Evolutionary conservation across 1,140 invertebrate genomes (phyloP), one percentile per base, ranked within the genome.

Genomic region (Lysiphlebus fabarum): DNA sequence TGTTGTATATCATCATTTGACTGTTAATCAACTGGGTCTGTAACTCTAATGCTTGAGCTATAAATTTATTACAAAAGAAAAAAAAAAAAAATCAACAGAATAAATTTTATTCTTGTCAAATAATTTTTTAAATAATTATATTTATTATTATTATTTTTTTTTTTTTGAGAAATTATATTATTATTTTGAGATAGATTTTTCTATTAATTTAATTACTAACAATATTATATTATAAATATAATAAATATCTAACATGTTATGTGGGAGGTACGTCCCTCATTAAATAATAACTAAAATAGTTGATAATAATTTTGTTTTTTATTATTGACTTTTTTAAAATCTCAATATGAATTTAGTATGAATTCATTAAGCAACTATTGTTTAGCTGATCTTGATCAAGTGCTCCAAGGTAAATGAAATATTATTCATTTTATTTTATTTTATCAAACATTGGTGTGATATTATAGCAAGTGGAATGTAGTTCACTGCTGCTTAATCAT

Each of bases 211-310:
- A n/a, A n/a, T n/a, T n/a, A 72, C 67, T 67, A 59, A 56, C 58
- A 58, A 68, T 62, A 56, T 67, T 62, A 58, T 55, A 56, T 74
- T 48, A 53, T 17, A 36, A 34, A 17, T 51, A 40, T n/a, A 26
- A 26, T 53, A 54, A 63, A 53, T 61, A 55, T 44, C 49, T 50
- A 38, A 55, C 42, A 49, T 56, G 38, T 58, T 38, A 51, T 65
- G 70, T 71, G 78, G 72, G 79, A 81, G 74, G 77, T 81, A 81
- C 70, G 64, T 70, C 69, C 69, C 66, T 47, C 62, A 66, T 70
- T 75, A 69, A 74, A 75, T 73, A 73, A 68, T 14, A 73, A 74
- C 75, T 78, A 75, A 73, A 78, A 49, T 4, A 33, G 6, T 50
- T 38, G 5, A 45, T 45, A 12, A 41, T 33, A 42, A 33, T 50